Evolutionary conservation across 2,113 vertebrate species (phyloP), one percentile per base, ranked within the genome.

Genomic region (Heterochromis multidens): DNA sequence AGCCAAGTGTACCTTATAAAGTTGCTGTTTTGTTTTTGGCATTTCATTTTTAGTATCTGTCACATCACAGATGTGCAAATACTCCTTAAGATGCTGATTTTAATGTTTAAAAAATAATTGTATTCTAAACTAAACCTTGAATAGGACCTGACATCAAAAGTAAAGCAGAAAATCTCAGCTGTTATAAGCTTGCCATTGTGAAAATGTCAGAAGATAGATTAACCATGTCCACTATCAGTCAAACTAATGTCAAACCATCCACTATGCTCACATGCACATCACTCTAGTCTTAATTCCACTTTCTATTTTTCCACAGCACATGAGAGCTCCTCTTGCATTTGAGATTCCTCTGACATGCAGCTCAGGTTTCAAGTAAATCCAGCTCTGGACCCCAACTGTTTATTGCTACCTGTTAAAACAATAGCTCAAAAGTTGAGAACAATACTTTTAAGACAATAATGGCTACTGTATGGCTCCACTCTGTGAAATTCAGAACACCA

Each of bases 231-330:
- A 14, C 46, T 14, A 74, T 54, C 70, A 74, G 46, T 74, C 70
- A 54, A 54, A 74, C 27, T 54, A 52, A 72, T 56, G 67, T 21
- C 23, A 3, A 52, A 33, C 67, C 56, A 12, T 79, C 46, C 62
- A 9, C 3, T 31, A 31, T 29, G 11, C 70, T 77, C 40, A 57
- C 52, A 40, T 33, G 3, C 49, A 40, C 82, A 79, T 80, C 60
- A 37, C 29, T 46, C 37, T 4, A 27, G 29, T 62, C 81, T 88
- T 89, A 77, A 87, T 79, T 84, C 65, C 77, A 43, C 35, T 81
- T 86, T 92, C 90, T 92, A 85, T 92, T 91, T 91, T 89, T 83
- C 88, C 85, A 84, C 81, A 62, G 85, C 83, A 56, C 8, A 3
- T n/a, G 0, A 74, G 37, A 40, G 80, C 78, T 87, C 72, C 17